Percentiles rank a stretch among this genome's conserved stretches.
Conservation (phyloP, 2,113 vertebrate genomes). For the Noturus placidus region DNA sequence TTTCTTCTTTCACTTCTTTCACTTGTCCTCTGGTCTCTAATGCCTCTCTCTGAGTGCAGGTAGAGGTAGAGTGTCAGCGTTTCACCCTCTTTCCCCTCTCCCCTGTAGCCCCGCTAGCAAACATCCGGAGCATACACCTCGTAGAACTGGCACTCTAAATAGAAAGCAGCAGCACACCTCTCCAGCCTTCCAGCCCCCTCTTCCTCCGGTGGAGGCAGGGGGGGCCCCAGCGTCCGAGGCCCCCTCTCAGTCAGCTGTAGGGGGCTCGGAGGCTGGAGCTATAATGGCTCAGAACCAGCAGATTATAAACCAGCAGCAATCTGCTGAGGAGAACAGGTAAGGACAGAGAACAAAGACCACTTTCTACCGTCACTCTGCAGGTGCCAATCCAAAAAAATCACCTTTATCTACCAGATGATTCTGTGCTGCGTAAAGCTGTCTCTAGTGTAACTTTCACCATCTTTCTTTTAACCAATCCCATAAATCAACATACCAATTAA, state of each 20-base stretch:
- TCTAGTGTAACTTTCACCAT: conserved; percentile 18
- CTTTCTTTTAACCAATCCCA: conserved; percentile 40
- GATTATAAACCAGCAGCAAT: conserved; percentile 68
- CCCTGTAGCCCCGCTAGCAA: conserved; percentile 89
- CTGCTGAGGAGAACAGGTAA: conserved; percentile 88
- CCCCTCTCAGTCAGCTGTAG: conserved; percentile 60
- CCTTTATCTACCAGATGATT: conserved; percentile 30
- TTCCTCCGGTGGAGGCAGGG: conserved; percentile 79
- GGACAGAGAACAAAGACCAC: conserved; percentile 61
- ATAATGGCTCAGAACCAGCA: conserved; percentile 69
- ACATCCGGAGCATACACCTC: conserved; percentile 82
- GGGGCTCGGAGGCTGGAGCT: conserved; percentile 71
- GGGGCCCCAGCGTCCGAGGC: conserved; percentile 63
- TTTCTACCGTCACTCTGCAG: conserved; percentile 68
- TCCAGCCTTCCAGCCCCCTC: conserved; percentile 88
- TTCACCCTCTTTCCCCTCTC: conserved; percentile 66
- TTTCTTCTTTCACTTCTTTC: conserved; percentile 30
- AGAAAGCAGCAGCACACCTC: conserved; percentile 88
- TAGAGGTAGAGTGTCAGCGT: conserved; percentile 50
- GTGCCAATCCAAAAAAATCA: conserved; percentile 66
- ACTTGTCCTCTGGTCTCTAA: conserved; percentile 52
- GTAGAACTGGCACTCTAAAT: conserved; percentile 84
- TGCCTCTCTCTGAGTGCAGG: conserved; percentile 22
- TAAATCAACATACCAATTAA: conserved; percentile 25
- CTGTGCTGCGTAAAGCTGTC: not conserved